Evolutionary conservation across 2,888 invertebrate species (phyloP).

Genomic region (Drosophila paranaensis): DNA sequence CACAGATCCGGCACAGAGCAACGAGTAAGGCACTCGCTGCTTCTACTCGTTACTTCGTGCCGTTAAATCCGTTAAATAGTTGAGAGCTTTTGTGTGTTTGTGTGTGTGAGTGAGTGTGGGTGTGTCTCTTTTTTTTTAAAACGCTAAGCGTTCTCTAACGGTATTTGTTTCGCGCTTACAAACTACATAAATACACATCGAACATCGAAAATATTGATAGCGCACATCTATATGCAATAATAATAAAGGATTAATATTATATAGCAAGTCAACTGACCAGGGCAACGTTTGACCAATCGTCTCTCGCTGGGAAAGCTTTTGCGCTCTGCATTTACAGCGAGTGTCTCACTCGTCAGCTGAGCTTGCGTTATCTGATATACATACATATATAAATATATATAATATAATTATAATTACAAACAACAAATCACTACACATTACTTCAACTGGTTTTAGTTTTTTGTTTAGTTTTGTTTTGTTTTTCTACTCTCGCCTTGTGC

Average conservation of each 20-base stretch:
- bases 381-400: slow-evolving; percentile 26
- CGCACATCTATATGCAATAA: slow-evolving; percentile 53
- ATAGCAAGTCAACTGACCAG: slow-evolving; percentile 21
- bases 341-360: slow-evolving; percentile 5
- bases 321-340: too few relatives aligned
- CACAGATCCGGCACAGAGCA: slow-evolving; percentile 12
- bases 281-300: neutral
- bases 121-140: slow-evolving; percentile 61
- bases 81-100: slow-evolving; percentile 37
- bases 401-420: slow-evolving; percentile 50
- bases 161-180: slow-evolving; percentile 66
- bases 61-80: slow-evolving; percentile 34
- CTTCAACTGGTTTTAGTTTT: slow-evolving; percentile 16
- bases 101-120: slow-evolving; percentile 14
- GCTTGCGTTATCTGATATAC: slow-evolving; percentile 44
- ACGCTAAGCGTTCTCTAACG: slow-evolving; percentile 78
- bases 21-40: slow-evolving; percentile 1
- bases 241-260: slow-evolving; percentile 44
- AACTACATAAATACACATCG: slow-evolving; percentile 78
- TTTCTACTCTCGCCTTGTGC: slow-evolving; percentile 77
- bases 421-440: slow-evolving; percentile 50
- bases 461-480: neutral
- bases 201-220: slow-evolving; percentile 78
- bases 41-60: slow-evolving; percentile 3
- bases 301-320: neutral